Percentiles rank a stretch among this genome's conserved stretches.
These are phyloP conservation scores for Orcinus orca DNA, from an alignment of 2,113 vertebrate genomes.

Conservation along the genomic window DNA sequence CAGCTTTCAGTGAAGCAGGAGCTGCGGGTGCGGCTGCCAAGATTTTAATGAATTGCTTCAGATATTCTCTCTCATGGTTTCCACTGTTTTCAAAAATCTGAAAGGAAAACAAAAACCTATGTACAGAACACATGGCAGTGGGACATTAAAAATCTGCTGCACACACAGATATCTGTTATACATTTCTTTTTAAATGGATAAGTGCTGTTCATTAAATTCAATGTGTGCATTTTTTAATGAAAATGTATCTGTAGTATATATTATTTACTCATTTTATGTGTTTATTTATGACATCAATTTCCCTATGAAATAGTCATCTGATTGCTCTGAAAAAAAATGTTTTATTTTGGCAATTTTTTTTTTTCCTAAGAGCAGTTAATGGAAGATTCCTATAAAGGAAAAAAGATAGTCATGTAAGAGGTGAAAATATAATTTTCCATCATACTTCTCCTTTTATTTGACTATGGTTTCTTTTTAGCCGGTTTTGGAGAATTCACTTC, in stretches of 20 bases:
- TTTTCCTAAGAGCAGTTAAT: background rate
- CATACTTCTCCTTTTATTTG: constrained; percentile 30
- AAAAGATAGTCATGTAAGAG: constrained; percentile 27
- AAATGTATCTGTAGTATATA: constrained; percentile 27
- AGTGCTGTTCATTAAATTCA: background rate
- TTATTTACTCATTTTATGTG: background rate
- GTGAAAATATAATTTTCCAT: constrained; percentile 25
- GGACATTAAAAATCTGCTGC: constrained; percentile 46
- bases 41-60: constrained; percentile 74
- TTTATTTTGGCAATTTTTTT: constrained; percentile 14
- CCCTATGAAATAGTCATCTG: background rate
- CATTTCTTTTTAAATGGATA: background rate
- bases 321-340: background rate
- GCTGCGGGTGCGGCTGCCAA: constrained; percentile 64
- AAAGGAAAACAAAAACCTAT: constrained; percentile 31
- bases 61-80: constrained; percentile 59
- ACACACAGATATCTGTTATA: constrained; percentile 2
- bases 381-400: constrained; percentile 46
- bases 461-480: background rate
- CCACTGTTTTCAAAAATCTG: constrained; percentile 59
- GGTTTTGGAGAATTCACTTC: constrained; percentile 41
- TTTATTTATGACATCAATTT: background rate
- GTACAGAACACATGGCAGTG: constrained; percentile 28
- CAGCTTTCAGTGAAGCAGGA: constrained; percentile 66
- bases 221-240: background rate